These are phyloP conservation scores for Phorcus lineatus DNA, from an alignment of 2,888 invertebrate species.

Conservation along the genomic window DNA sequence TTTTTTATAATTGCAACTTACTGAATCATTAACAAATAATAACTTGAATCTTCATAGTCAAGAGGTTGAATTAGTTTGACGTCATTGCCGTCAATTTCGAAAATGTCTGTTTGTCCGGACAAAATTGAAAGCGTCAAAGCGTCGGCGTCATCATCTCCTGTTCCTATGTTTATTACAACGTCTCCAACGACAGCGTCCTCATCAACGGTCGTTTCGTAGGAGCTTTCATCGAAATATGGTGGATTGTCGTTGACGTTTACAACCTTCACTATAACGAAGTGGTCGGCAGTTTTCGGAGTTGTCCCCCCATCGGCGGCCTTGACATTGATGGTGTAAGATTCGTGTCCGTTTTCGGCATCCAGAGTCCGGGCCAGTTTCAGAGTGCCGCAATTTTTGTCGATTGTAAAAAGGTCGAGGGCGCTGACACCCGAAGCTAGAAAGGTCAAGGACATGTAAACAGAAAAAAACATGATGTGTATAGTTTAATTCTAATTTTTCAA, in stretches of 20 bases:
- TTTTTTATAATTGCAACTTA: background rate
- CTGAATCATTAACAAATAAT: background rate
- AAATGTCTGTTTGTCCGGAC: background rate
- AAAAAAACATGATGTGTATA: no score
- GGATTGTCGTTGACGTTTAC: conserved; percentile 5
- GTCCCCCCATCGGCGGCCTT: background rate
- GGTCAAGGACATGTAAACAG: no score
- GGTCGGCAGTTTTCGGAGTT: background rate
- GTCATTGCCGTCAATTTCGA: background rate
- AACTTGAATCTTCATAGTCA: background rate
- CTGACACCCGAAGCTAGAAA: background rate
- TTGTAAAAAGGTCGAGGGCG: background rate
- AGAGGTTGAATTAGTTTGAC: background rate
- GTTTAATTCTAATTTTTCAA: no score
- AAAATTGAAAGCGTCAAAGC: background rate
- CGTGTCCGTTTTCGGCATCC: background rate
- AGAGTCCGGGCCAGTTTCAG: background rate
- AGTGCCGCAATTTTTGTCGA: background rate
- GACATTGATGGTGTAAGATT: background rate
- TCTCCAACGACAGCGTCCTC: background rate
- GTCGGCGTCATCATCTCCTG: background rate
- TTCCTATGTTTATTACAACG: background rate
- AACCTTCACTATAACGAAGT: background rate
- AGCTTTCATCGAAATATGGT: background rate
- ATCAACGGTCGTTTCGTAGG: background rate